These are phyloP conservation scores for Heliocidaris tuberculata DNA, from an alignment of 35 echinoderm and acorn worm genomes.

Conservation along the genomic window DNA sequence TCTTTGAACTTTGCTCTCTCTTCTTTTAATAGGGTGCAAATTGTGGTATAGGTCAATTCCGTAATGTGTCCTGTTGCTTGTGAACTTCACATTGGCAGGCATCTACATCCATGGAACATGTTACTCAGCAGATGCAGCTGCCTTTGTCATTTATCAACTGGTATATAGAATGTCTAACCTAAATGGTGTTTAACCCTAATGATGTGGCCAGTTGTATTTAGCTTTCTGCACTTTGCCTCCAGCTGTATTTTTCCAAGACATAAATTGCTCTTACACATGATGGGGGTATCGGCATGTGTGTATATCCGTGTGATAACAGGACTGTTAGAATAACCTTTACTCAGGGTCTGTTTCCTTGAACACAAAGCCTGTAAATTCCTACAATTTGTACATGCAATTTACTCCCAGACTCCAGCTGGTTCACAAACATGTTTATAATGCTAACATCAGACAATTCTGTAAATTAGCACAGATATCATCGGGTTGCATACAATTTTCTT, in stretches of 20 bases:
- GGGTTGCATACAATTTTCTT: background rate
- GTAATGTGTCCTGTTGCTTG: background rate
- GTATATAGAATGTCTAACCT: background rate
- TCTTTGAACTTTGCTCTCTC: background rate
- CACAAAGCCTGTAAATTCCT: background rate
- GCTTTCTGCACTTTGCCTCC: background rate
- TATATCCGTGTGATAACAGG: background rate
- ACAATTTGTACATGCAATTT: background rate
- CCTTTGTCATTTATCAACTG: background rate
- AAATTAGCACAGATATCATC: background rate
- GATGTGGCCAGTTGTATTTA: slow-evolving; percentile 9
- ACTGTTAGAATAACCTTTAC: background rate
- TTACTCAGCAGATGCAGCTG: background rate
- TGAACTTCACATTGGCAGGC: background rate
- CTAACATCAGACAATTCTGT: background rate
- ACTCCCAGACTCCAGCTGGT: background rate
- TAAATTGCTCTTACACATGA: background rate
- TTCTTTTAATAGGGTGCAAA: background rate
- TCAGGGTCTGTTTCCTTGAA: background rate
- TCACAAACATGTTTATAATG: background rate
- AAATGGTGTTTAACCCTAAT: slow-evolving; percentile 17
- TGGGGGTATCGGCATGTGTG: background rate
- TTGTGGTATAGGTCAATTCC: background rate
- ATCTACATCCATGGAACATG: background rate
- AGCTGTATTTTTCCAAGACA: background rate